These are phyloP conservation scores for Hassar affinis DNA, from an alignment of 2,113 vertebrate species.

Conservation along the genomic window DNA sequence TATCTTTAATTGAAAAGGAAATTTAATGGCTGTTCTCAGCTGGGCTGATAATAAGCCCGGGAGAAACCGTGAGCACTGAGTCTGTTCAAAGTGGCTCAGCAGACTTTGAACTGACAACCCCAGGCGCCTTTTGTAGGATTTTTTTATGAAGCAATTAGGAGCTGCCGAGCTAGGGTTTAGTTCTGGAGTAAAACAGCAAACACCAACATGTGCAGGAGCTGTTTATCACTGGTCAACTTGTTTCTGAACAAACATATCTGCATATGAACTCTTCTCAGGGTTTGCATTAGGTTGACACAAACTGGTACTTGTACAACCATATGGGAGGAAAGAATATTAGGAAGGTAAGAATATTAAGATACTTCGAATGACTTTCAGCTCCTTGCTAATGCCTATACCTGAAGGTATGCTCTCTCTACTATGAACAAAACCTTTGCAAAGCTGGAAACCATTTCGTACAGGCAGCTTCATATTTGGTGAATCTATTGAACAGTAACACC, in stretches of 20 bases:
- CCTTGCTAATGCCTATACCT: not conserved
- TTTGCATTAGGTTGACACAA: not conserved
- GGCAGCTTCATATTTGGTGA: not conserved
- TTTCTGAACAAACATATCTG: slow-evolving; percentile 21
- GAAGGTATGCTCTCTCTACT: not conserved
- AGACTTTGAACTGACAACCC: slow-evolving; percentile 54
- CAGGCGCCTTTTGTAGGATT: slow-evolving; percentile 43
- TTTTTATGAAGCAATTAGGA: slow-evolving; percentile 47
- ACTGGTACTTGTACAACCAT: not conserved
- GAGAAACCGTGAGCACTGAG: slow-evolving; percentile 25
- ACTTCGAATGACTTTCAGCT: not conserved
- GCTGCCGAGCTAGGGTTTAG: slow-evolving; percentile 30
- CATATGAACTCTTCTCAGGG: not conserved
- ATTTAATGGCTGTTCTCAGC: slow-evolving; percentile 55
- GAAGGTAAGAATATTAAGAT: not conserved
- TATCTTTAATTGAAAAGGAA: slow-evolving; percentile 58
- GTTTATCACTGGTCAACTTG: not conserved
- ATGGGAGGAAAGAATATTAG: too few species aligned
- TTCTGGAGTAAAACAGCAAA: not conserved
- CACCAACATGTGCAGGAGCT: not conserved
- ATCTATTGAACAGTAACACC: not conserved
- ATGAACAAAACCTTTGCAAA: not conserved
- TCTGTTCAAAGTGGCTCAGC: slow-evolving; percentile 50
- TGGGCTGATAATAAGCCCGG: slow-evolving; percentile 45
- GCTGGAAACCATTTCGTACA: not conserved